These are phyloP conservation scores for Brenthis daphne DNA, from an alignment of 2,888 invertebrate genomes.

Conservation along the genomic window DNA sequence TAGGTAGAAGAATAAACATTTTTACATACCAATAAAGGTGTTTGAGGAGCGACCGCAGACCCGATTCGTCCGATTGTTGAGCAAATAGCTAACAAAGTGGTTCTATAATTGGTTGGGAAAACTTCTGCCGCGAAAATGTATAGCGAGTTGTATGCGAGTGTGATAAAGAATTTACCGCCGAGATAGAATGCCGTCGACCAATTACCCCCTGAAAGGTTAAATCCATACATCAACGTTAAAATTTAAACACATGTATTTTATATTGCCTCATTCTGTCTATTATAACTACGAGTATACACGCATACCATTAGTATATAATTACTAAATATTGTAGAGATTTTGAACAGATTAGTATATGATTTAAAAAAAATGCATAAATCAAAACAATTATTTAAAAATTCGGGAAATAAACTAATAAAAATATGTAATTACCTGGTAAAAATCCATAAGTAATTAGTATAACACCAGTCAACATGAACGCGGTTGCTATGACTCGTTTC, in stretches of 20 bases:
- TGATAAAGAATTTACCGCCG: conserved; percentile 86
- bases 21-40: conserved; percentile 84
- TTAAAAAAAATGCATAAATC: too few relatives aligned
- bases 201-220: conserved; percentile 72
- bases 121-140: conserved; percentile 87
- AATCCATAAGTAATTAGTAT: conserved; percentile 84
- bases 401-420: background rate
- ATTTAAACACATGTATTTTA: too few relatives aligned
- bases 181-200: conserved; percentile 82
- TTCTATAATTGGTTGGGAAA: conserved; percentile 85
- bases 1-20: background rate
- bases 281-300: too few relatives aligned
- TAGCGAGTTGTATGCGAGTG: conserved; percentile 84
- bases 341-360: background rate
- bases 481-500: conserved; percentile 83
- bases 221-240: background rate
- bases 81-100: conserved; percentile 84
- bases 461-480: conserved; percentile 84
- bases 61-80: conserved; percentile 87
- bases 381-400: too few relatives aligned
- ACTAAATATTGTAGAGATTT: background rate
- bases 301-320: too few relatives aligned
- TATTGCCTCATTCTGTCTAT: too few relatives aligned
- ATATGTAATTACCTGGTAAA: conserved; percentile 74
- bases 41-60: conserved; percentile 85